phyloP scores from a whole-genome alignment of 2,888 invertebrate genomes.

The Metacarcinus magister region DNA sequence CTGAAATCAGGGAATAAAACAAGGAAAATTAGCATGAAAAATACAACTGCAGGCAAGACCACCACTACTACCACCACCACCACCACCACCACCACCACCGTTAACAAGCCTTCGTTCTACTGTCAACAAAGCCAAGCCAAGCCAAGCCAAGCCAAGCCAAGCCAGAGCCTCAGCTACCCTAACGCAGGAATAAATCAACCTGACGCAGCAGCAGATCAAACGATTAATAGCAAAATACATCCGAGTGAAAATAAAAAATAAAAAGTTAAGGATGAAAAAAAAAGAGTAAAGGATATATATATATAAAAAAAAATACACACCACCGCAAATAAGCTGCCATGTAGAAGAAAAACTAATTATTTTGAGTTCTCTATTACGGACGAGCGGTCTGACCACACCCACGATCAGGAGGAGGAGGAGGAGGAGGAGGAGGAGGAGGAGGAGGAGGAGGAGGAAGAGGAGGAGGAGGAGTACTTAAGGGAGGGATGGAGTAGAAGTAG shows the following conservation, averaged over 20 bases:
- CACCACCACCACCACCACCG: too few relatives aligned
- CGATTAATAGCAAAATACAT: background rate
- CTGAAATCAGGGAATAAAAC: too few relatives aligned
- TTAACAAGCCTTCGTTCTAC: too few relatives aligned
- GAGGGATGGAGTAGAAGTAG: background rate
- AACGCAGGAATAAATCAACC: too few relatives aligned
- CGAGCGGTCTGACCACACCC: background rate
- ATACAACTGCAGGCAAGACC: background rate
- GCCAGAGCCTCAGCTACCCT: too few relatives aligned
- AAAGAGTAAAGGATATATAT: too few relatives aligned
- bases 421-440: background rate
- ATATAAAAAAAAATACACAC: too few relatives aligned
- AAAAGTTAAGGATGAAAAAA: background rate
- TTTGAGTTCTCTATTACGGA: slow-evolving; percentile 11
- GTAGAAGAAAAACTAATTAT: slow-evolving; percentile 14
- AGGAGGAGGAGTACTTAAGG: background rate
- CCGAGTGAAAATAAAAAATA: background rate
- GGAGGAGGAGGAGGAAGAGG: background rate
- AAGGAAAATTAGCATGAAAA: background rate
- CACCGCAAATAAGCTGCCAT: background rate
- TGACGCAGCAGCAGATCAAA: background rate
- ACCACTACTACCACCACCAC: background rate
- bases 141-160: too few relatives aligned
- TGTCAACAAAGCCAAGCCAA: background rate
- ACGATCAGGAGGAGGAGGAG: background rate